phyloP scores from a whole-genome alignment of 2,888 invertebrate genomes.

The Diaphora mendica region DNA sequence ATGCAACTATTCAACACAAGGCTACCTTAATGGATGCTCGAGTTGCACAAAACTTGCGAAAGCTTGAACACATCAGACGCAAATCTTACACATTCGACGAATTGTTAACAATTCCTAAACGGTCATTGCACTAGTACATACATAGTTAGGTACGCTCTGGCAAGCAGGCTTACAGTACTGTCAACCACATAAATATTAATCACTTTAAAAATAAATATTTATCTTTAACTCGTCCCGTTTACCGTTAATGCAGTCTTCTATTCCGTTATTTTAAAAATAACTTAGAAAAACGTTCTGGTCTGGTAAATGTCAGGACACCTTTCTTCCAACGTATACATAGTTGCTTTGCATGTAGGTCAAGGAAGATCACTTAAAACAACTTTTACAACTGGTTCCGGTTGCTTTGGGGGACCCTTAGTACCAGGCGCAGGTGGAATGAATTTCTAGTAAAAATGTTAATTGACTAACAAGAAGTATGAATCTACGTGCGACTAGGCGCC shows the following conservation, averaged over 20 bases:
- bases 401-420: conserved; percentile 43
- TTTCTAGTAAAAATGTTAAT: conserved; percentile 26
- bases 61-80: background rate
- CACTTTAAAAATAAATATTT: conserved; percentile 23
- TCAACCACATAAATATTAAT: conserved; percentile 41
- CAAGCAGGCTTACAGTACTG: conserved; percentile 50
- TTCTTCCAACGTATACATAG: conserved; percentile 65
- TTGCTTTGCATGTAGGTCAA: conserved; percentile 71
- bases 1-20: background rate
- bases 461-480: conserved; percentile 49
- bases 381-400: conserved; percentile 73
- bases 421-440: conserved; percentile 25
- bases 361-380: conserved; percentile 70
- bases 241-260: conserved; percentile 23
- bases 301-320: conserved; percentile 56
- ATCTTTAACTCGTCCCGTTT: conserved; percentile 27
- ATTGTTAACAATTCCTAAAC: conserved; percentile 49
- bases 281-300: conserved; percentile 30
- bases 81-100: conserved; percentile 9
- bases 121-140: conserved; percentile 58
- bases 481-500: conserved; percentile 55
- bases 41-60: background rate
- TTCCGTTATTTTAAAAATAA: conserved; percentile 32
- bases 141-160: conserved; percentile 57
- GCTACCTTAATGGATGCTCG: background rate